A percentile compares a stretch with the other conserved stretches of the same genome.
Evolutionary conservation across 2,888 invertebrate species (phyloP).

Genomic region (Chrysolina americana): DNA sequence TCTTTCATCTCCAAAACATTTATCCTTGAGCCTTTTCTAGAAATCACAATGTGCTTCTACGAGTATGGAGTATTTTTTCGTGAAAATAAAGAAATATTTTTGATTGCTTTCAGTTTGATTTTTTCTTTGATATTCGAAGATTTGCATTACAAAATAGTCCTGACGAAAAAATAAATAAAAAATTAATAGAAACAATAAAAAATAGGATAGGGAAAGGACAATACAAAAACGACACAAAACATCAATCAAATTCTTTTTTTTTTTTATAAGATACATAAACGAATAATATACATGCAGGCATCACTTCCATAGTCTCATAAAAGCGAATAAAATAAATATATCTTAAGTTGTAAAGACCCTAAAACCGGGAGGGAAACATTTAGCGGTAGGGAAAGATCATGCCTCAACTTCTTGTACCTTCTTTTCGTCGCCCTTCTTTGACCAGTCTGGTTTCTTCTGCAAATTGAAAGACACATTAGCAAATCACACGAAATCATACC

Average conservation of each 20-base stretch:
- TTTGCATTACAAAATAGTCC: slow-evolving; percentile 14
- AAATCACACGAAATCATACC: background rate
- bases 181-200: slow-evolving; percentile 37
- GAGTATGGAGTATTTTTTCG: too few relatives aligned
- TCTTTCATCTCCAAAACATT: too few relatives aligned
- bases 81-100: too few relatives aligned
- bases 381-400: slow-evolving; percentile 70
- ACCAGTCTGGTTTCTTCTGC: slow-evolving; percentile 96
- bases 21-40: too few relatives aligned
- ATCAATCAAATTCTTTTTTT: slow-evolving; percentile 45
- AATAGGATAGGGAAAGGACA: slow-evolving; percentile 22
- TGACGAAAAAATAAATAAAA: slow-evolving; percentile 25
- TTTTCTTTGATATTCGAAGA: background rate
- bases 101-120: too few relatives aligned
- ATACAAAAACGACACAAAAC: slow-evolving; percentile 39
- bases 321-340: slow-evolving; percentile 54
- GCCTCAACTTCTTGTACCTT: slow-evolving; percentile 90
- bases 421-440: slow-evolving; percentile 90
- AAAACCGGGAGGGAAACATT: slow-evolving; percentile 38
- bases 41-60: too few relatives aligned
- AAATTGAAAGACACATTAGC: slow-evolving; percentile 65
- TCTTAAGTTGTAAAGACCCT: slow-evolving; percentile 37
- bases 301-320: slow-evolving; percentile 41
- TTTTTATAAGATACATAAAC: slow-evolving; percentile 53
- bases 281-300: slow-evolving; percentile 53